Evolutionary conservation across 2,113 vertebrate genomes (phyloP), one percentile per base, ranked within the genome.

Genomic region (Leucopsar rothschildi): DNA sequence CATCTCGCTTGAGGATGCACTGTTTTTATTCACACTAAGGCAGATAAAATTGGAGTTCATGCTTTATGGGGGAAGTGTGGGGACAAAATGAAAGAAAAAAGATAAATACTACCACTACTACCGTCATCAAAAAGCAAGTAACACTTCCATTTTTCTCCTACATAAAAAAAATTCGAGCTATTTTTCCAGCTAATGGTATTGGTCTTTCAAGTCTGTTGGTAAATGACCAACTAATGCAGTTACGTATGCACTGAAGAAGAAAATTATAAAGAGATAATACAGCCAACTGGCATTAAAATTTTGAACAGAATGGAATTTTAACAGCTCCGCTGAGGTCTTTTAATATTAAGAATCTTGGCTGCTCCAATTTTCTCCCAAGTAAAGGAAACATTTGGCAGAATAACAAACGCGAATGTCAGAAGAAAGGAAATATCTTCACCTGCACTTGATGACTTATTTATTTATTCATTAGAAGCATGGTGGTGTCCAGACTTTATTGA

Each of bases 181-280:
- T 80, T 95, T 89, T 88, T 55, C 70, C 18, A 65, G 78, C 79
- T 90, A 86, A 65, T 18, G 12, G 25, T 59, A 52, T 42, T 52
- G 44, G 64, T 60, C 88, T 86, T 85, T 70, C 53, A 65, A 80
- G 85, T 22, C 85, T 88, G 81, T 92, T 96, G 93, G 92, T 95
- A 95, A 96, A 87, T 57, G 86, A 87, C 82, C 88, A 92, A 95
- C 86, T 89, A 93, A 73, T 18, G 21, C 21, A 42, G 73, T 84
- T 93, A 59, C 22, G 3, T 15, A 61, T 25, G 40, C 82, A 73
- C 49, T 78, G 93, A 55, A 75, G 76, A 83, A 92, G 87, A 92
- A 82, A 95, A 71, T 81, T 57, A 66, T 57, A 37, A 84, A 85
- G 88, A 75, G 72, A 61, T 60, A 82, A 93, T 47, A 81, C 60